Evolutionary conservation across 2,888 invertebrate genomes (phyloP).

Genomic region (Coelopa pilipes): DNA sequence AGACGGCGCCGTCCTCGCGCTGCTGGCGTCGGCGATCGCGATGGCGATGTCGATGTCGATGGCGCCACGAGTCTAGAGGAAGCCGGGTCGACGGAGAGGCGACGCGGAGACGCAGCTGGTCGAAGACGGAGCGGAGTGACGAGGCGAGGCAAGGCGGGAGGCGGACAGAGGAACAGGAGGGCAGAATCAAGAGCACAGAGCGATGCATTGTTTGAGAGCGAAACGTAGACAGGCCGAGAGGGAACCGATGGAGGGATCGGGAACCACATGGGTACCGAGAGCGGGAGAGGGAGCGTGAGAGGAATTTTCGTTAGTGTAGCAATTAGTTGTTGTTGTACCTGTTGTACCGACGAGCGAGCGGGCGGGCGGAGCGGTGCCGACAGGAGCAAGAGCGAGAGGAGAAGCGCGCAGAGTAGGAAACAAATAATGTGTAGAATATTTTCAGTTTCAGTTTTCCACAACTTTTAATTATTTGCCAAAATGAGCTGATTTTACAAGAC

Average conservation of each 20-base stretch:
- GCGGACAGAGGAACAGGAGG: not conserved
- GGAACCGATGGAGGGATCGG: conserved; percentile 4
- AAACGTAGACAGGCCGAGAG: conserved; percentile 3
- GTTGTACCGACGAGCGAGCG: conserved; percentile 60
- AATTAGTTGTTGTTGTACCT: conserved; percentile 65
- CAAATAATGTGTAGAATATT: conserved; percentile 12
- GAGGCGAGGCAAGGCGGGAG: not conserved
- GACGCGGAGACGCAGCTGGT: too few relatives aligned
- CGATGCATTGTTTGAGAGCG: not conserved
- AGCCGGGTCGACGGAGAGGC: too few relatives aligned
- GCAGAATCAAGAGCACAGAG: not conserved
- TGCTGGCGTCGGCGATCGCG: conserved; percentile 5
- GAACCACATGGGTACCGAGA: conserved; percentile 4
- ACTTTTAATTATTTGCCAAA: not conserved
- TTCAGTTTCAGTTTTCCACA: not conserved
- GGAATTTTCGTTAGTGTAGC: conserved; percentile 51
- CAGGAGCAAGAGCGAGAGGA: too few relatives aligned
- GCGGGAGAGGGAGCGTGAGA: conserved; percentile 26
- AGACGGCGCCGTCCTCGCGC: conserved; percentile 11
- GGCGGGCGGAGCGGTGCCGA: too few relatives aligned
- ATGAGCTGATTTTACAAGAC: too few relatives aligned
- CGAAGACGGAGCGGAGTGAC: not conserved
- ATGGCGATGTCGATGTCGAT: too few relatives aligned
- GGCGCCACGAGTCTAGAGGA: too few relatives aligned
- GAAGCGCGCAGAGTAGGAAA: too few relatives aligned